These are phyloP conservation scores for Takifugu rubripes DNA, from an alignment of 2,797 vertebrate species.

Conservation along the genomic window DNA sequence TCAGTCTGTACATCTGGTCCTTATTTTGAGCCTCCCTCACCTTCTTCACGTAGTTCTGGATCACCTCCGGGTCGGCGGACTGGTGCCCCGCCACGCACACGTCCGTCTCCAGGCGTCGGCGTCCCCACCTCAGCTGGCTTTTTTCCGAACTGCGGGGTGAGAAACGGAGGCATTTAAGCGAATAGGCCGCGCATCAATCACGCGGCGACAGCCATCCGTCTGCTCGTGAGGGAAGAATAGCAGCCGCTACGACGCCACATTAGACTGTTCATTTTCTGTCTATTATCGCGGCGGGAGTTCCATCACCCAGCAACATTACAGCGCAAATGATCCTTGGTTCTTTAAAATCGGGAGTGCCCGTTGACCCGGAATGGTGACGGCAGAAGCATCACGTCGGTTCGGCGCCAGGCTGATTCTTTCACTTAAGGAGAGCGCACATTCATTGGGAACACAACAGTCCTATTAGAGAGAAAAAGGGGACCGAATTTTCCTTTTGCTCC, in stretches of 20 bases:
- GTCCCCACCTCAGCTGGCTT: constrained; percentile 69
- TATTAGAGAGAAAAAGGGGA: constrained; percentile 49
- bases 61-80: constrained; percentile 80
- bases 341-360: constrained; percentile 26
- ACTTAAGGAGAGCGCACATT: constrained; percentile 43
- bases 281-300: constrained; percentile 29
- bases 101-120: constrained; percentile 84
- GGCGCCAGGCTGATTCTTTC: constrained; percentile 46
- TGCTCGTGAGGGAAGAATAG: constrained; percentile 8
- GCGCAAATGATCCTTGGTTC: constrained; percentile 22
- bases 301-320: constrained; percentile 30
- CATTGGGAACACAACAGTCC: constrained; percentile 48
- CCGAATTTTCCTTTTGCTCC: constrained; percentile 43
- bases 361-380: constrained; percentile 53
- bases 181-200: constrained; percentile 9
- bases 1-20: not conserved
- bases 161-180: not conserved
- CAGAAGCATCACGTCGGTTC: constrained; percentile 48
- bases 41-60: constrained; percentile 90
- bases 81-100: constrained; percentile 82
- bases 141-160: constrained; percentile 77
- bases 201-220: not conserved
- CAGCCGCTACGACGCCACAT: constrained; percentile 4
- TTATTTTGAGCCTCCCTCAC: constrained; percentile 66
- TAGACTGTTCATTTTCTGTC: constrained; percentile 22